Conservation (phyloP, 2,888 invertebrate species). For the Heliconius charithonia region DNA sequence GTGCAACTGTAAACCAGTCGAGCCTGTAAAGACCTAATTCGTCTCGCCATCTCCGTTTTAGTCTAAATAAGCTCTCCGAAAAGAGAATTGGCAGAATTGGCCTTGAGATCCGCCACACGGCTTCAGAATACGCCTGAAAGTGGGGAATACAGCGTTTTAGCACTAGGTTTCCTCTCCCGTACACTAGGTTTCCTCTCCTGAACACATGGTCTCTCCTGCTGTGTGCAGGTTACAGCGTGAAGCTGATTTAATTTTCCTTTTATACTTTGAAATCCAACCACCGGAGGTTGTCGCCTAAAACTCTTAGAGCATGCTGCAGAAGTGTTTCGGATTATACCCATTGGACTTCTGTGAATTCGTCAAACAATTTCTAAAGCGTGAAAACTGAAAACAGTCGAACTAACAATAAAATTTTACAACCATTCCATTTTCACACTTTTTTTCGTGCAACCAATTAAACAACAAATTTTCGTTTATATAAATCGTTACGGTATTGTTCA, state of each 20-base stretch:
- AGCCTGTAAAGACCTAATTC: no score
- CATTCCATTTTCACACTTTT: background rate
- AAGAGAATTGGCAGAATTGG: no score
- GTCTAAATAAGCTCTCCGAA: no score
- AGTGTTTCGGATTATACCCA: no score
- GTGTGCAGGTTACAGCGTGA: background rate
- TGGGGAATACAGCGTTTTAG: background rate
- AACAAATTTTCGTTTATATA: conserved; percentile 29
- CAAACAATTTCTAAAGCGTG: background rate
- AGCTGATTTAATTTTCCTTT: background rate
- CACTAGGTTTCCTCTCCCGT: background rate
- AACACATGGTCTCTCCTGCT: no score
- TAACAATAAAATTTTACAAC: background rate
- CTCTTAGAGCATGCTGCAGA: no score
- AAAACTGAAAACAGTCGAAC: background rate
- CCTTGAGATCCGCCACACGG: no score
- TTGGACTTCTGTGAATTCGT: no score
- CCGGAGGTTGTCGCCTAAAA: no score
- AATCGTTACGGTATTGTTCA: conserved; percentile 31
- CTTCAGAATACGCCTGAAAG: background rate
- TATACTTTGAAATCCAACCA: no score
- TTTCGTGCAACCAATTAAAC: conserved; percentile 11
- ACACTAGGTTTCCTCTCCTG: background rate
- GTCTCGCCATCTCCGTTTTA: no score
- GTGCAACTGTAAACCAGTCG: no score